Conservation (phyloP, 2,797 vertebrate species). For the Microctenopoma steveboyesi region DNA sequence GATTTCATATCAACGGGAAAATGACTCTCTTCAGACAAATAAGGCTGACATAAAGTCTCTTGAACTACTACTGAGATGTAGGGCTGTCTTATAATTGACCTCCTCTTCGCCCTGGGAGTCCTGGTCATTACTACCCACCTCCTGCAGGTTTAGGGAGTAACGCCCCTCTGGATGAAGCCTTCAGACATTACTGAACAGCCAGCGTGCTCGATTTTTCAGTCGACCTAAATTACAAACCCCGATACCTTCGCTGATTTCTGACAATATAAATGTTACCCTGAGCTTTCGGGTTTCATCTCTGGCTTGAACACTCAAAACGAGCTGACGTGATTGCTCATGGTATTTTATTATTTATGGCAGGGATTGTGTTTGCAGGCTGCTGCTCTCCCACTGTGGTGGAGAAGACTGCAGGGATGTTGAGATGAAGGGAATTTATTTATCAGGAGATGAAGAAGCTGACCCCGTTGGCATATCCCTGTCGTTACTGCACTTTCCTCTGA, state of each 20-base stretch:
- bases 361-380: constrained; percentile 35
- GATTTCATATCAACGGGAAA: neutral
- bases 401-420: constrained; percentile 16
- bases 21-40: constrained; percentile 11
- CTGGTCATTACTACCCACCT: constrained; percentile 37
- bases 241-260: constrained; percentile 16
- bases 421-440: constrained; percentile 43
- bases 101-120: constrained; percentile 33
- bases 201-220: neutral
- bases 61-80: constrained; percentile 1
- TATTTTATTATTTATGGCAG: constrained; percentile 55
- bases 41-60: constrained; percentile 12
- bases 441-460: constrained; percentile 45
- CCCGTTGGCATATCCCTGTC: constrained; percentile 21
- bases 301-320: constrained; percentile 28
- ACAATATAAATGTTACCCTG: constrained; percentile 16
- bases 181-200: constrained; percentile 11
- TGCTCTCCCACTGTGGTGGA: constrained; percentile 18
- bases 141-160: constrained; percentile 16
- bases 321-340: constrained; percentile 22
- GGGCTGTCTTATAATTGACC: constrained; percentile 26
- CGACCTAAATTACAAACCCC: constrained; percentile 22
- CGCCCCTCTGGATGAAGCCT: constrained; percentile 1
- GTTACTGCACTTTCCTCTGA: neutral
- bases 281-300: constrained; percentile 29